Evolutionary conservation across 2,888 invertebrate genomes (phyloP).

Genomic region (Drosophila tripunctata): DNA sequence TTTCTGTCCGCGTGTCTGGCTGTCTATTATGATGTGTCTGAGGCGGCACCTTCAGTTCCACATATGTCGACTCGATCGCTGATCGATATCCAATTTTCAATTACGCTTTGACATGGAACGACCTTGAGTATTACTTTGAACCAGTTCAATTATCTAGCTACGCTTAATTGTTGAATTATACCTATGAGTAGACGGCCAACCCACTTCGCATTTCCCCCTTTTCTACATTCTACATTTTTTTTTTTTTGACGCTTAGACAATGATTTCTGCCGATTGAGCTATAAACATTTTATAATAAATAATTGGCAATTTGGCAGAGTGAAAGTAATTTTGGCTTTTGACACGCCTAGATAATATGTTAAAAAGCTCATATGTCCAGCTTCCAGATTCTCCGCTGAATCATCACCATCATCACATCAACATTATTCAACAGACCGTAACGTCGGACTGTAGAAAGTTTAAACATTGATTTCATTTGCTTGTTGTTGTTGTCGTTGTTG

Average conservation of each 20-base stretch:
- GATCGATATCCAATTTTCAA: conserved; percentile 54
- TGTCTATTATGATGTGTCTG: conserved; percentile 5
- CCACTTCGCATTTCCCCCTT: background rate
- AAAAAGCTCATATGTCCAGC: conserved; percentile 2
- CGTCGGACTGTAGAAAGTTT: conserved; percentile 59
- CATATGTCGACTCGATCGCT: conserved; percentile 50
- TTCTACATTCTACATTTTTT: conserved; percentile 31
- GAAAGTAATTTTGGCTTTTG: conserved; percentile 65
- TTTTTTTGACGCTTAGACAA: conserved; percentile 36
- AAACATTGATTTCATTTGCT: conserved; percentile 48
- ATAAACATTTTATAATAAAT: conserved; percentile 55
- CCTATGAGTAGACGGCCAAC: background rate
- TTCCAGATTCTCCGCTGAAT: conserved; percentile 47
- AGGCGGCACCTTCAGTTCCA: conserved; percentile 40
- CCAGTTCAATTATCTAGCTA: conserved; percentile 56
- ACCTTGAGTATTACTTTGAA: conserved; percentile 58
- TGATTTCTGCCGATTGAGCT: conserved; percentile 45
- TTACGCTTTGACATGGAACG: conserved; percentile 67
- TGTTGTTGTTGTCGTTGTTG: conserved; percentile 23
- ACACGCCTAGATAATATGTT: conserved; percentile 45
- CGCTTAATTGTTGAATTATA: conserved; percentile 18
- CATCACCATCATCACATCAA: conserved; percentile 32
- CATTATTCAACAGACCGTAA: background rate
- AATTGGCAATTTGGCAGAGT: conserved; percentile 42
- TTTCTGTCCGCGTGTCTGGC: background rate